Evolutionary conservation across 2,113 vertebrate genomes (phyloP).

Genomic region (Oryzias javanicus): DNA sequence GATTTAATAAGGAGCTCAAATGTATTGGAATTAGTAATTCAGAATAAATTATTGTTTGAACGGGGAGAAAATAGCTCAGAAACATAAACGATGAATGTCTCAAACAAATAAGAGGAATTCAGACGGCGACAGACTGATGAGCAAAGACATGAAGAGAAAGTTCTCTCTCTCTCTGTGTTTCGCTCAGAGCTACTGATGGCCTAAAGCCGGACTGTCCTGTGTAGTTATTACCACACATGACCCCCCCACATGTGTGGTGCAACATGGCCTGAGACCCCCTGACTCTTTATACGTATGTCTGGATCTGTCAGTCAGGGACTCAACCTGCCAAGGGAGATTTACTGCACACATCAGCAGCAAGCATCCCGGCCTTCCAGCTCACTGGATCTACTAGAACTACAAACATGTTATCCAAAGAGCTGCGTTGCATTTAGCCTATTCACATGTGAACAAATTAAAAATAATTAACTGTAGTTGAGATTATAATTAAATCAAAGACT

Average conservation of each 20-base stretch:
- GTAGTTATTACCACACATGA: constrained; percentile 46
- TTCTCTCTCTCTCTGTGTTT: constrained; percentile 35
- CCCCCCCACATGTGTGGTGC: constrained; percentile 25
- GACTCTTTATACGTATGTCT: constrained; percentile 43
- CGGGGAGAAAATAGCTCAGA: too few species aligned
- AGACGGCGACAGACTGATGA: constrained; percentile 36
- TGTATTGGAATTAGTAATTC: too few species aligned
- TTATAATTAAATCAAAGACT: too few species aligned
- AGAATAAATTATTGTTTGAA: too few species aligned
- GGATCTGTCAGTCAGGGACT: constrained; percentile 54
- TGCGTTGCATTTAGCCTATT: not conserved
- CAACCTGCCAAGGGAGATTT: constrained; percentile 49
- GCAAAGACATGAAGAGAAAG: constrained; percentile 37
- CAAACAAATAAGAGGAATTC: constrained; percentile 25
- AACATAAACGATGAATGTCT: not conserved
- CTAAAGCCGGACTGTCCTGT: constrained; percentile 22
- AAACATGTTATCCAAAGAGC: not conserved
- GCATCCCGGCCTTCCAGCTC: constrained; percentile 1
- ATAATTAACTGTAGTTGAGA: too few species aligned
- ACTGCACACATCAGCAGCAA: constrained; percentile 25
- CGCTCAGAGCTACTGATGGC: constrained; percentile 31
- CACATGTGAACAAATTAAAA: too few species aligned
- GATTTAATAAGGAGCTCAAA: too few species aligned
- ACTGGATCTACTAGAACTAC: not conserved
- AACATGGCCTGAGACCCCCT: constrained; percentile 37